These are phyloP conservation scores for Cyclina sinensis DNA, from an alignment of 1,140 invertebrate species.

Conservation along the genomic window DNA sequence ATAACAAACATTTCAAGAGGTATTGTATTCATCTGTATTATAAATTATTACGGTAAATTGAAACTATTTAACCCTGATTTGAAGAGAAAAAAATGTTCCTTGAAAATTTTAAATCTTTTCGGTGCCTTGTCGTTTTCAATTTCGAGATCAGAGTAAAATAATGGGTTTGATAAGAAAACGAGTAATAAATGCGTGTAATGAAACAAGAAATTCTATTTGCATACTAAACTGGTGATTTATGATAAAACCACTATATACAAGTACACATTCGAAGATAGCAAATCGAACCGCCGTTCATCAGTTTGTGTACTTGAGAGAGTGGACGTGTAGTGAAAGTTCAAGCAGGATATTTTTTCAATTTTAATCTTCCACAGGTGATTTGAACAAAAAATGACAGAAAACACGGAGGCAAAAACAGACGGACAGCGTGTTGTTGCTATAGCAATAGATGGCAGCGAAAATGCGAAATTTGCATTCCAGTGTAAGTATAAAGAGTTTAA, in stretches of 20 bases:
- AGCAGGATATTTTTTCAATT: background rate
- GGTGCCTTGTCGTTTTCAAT: no score
- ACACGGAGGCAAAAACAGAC: background rate
- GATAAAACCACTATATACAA: background rate
- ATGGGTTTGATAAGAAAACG: no score
- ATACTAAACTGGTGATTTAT: no score
- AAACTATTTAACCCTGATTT: no score
- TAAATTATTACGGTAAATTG: no score
- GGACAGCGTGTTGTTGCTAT: background rate
- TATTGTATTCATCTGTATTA: no score
- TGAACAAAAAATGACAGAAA: background rate
- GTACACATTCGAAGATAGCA: background rate
- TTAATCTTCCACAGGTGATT: background rate
- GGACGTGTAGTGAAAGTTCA: background rate
- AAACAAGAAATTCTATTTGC: no score
- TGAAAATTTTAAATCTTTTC: no score
- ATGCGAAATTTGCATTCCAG: conserved; percentile 1
- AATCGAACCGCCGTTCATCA: background rate
- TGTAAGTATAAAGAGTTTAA: background rate
- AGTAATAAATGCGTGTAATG: no score
- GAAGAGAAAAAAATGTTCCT: no score
- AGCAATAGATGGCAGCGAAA: conserved; percentile 16
- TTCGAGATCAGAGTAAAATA: no score
- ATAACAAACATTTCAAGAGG: no score
- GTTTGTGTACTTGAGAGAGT: background rate